Evolutionary conservation across 2,113 vertebrate species (phyloP).

Genomic region (Uropsilus gracilis): DNA sequence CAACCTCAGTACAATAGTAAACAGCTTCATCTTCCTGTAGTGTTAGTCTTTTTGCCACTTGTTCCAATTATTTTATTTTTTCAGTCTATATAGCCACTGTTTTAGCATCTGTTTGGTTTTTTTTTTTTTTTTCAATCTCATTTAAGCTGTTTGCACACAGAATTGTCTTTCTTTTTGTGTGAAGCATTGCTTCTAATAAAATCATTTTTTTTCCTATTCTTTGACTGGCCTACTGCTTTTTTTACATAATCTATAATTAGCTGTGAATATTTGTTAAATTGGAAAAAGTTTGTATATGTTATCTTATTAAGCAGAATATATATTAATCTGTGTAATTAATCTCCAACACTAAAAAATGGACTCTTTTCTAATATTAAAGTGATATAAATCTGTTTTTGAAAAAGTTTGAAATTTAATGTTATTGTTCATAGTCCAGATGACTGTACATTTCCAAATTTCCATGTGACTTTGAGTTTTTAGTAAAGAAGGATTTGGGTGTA

Average conservation of each 20-base stretch:
- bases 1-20: neutral
- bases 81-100: neutral
- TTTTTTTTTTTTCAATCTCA: neutral
- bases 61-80: neutral
- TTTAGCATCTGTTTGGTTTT: neutral
- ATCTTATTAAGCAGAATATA: neutral
- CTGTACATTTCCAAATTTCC: neutral
- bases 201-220: slow-evolving; percentile 1
- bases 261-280: neutral
- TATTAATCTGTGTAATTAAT: slow-evolving; percentile 4
- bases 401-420: slow-evolving; percentile 23
- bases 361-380: neutral
- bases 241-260: slow-evolving; percentile 4
- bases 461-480: neutral
- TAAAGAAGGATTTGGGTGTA: neutral
- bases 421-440: neutral
- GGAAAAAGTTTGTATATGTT: neutral
- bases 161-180: neutral
- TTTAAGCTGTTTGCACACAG: neutral
- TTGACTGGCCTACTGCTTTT: neutral
- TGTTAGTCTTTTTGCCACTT: neutral
- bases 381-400: slow-evolving; percentile 23
- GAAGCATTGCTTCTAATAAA: neutral
- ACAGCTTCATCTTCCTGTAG: neutral
- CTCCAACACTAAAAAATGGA: neutral